Evolutionary conservation across 2,113 vertebrate genomes (phyloP), one percentile per base, ranked within the genome.

Genomic region (Grantiella picta): DNA sequence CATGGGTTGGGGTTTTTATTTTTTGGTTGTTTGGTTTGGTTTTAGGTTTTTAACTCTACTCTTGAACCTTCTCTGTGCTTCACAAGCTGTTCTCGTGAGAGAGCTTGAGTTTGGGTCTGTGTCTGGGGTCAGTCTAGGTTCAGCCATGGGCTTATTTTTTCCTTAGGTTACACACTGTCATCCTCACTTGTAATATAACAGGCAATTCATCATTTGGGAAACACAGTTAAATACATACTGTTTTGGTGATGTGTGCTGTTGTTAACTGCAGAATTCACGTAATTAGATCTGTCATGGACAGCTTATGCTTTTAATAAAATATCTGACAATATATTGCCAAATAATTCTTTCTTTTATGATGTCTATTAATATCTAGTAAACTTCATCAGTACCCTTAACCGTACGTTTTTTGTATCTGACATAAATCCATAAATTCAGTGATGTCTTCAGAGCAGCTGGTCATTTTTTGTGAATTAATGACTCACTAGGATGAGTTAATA

Each of bases 1-100:
- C 3, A 0, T 50, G 6, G 16, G 9, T 14, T 64, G 35, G 9
- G 15, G 1, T 1, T 0, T 25, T 57, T 53, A 29, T 71, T 68
- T 6, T 21, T 53, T 49, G 7, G 7, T 66, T 65, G 66, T 2
- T 44, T 72, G 23, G 5, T 47, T 84, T 50, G 16, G 6, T 10
- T 45, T 75, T 15, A 22, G 11, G 1, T 59, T 45, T 72, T 79
- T n/a, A 49, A 44, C 45, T 40, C 3, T 47, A 8, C 16, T 61
- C 20, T 80, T 86, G 63, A 82, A 50, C 5, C 5, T 63, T 68
- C 16, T 7, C 9, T 63, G 18, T 60, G 18, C 18, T 60, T 75
- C 44, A 29, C 33, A 76, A 33, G 23, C 36, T 44, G 15, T 44
- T 44, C 42, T 24, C 2, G 1, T 14, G 44, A 21, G 28, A 85